Evolutionary conservation across 2,113 vertebrate species (phyloP), one percentile per base, ranked within the genome.

Genomic region (Peromyscus polionotus): DNA sequence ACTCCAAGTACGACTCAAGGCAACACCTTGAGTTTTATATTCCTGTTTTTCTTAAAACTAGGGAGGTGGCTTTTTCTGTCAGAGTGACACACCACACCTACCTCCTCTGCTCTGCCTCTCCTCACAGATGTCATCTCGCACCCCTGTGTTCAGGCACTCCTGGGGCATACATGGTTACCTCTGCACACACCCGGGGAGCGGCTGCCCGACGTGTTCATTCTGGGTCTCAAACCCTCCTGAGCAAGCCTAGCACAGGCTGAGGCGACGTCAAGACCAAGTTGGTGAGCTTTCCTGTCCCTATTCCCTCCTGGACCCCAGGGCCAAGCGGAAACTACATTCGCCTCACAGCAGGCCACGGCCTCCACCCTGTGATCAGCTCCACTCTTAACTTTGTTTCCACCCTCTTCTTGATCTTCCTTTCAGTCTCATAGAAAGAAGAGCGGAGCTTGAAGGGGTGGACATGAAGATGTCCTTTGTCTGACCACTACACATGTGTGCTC

Each of bases 111-210:
- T 36, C 13, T 76, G 39, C 45, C 16, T 31, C 26, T 6, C 33
- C 26, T 11, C 28, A 76, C 54, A 26, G 12, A 59, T 4, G 20
- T 33, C 70, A 19, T 0, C 0, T 7, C 45, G 7, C n/a, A 9
- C 39, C 0, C 45, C 24, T 33, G 13, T 24, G 76, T 2, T 84
- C 77, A 73, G 33, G 16, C 8, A 1, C 65, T 61, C 13, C 3
- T 24, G 36, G 65, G 1, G 2, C 1, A 14, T 6, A 9, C 3
- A 2, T 2, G 9, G 26, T 36, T 72, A 0, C 6, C 2, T 17
- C 6, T n/a, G 10, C 19, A 31, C 19, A 39, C 4, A 28, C 7
- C 26, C 12, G 7, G 11, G 87, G 14, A 36, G 11, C 0, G 0
- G 6, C 39, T 63, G 19, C 83, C 28, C 22, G 26, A 79, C 5